Percentiles rank a stretch among this genome's conserved stretches.
Conservation (phyloP, 1,140 invertebrate species). For the Rhopalosiphum padi region DNA sequence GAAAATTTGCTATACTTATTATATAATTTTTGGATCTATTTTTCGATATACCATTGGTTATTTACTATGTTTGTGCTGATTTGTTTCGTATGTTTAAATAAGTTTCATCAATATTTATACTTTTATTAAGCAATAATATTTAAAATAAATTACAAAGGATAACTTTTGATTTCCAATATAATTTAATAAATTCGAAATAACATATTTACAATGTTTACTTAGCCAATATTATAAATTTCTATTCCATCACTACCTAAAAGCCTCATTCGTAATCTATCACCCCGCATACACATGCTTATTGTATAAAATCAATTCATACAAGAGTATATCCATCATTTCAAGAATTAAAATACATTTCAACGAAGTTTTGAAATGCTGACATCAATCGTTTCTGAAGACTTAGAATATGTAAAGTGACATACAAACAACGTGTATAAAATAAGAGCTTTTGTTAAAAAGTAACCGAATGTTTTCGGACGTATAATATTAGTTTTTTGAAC, state of each 20-base stretch:
- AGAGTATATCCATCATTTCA: background rate
- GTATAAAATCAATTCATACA: background rate
- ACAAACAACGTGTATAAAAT: background rate
- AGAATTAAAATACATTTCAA: background rate
- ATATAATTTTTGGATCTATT: background rate
- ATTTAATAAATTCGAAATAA: background rate
- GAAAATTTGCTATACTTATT: background rate
- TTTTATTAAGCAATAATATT: background rate
- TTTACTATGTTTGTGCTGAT: background rate
- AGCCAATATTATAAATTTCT: background rate
- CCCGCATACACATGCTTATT: background rate
- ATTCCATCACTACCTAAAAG: background rate
- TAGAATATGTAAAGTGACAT: background rate
- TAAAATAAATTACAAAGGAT: background rate
- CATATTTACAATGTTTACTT: background rate
- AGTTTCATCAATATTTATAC: background rate
- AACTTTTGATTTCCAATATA: background rate
- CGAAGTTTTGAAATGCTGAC: background rate
- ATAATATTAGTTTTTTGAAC: background rate
- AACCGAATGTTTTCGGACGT: background rate
- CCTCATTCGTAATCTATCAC: background rate
- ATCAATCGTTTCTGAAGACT: background rate
- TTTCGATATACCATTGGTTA: background rate
- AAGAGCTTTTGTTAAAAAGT: background rate
- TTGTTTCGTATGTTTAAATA: background rate